Evolutionary conservation across 2,113 vertebrate species (phyloP).

Genomic region (Morphnarchus princeps): DNA sequence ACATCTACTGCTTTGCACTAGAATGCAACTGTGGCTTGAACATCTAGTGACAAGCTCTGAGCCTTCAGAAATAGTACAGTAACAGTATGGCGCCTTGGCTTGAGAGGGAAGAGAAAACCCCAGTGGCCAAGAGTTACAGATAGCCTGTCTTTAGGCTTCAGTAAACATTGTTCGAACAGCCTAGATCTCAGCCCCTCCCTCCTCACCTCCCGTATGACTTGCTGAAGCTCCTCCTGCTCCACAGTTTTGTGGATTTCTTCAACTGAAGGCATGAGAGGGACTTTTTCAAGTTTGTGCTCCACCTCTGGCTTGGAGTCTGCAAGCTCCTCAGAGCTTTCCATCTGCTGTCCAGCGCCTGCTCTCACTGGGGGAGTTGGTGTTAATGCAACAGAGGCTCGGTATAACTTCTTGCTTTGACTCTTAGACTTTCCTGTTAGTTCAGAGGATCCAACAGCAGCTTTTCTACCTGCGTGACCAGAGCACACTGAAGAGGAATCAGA

Average conservation of each 20-base stretch:
- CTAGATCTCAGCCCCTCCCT: background rate
- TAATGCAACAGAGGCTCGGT: constrained; percentile 84
- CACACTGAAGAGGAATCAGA: constrained; percentile 82
- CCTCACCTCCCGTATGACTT: constrained; percentile 89
- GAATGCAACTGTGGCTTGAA: background rate
- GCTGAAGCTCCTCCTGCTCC: constrained; percentile 82
- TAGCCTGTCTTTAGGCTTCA: background rate
- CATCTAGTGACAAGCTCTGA: background rate
- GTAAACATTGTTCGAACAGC: background rate
- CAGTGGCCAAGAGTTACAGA: background rate
- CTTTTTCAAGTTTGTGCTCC: constrained; percentile 54
- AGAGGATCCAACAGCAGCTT: constrained; percentile 41
- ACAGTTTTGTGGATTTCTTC: constrained; percentile 64
- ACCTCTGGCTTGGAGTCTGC: constrained; percentile 16
- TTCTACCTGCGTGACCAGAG: constrained; percentile 71
- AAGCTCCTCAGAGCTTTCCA: constrained; percentile 62
- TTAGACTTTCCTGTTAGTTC: constrained; percentile 49
- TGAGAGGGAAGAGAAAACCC: background rate
- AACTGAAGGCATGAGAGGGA: background rate
- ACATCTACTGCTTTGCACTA: background rate
- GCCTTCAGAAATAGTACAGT: background rate
- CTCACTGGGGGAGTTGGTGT: constrained; percentile 81
- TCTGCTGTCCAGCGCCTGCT: constrained; percentile 54
- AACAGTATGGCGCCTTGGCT: background rate
- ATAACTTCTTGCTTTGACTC: constrained; percentile 73